Base-by-base conservation (phyloP, 2,888 invertebrate genomes). In the Andrena marginata region DNA sequence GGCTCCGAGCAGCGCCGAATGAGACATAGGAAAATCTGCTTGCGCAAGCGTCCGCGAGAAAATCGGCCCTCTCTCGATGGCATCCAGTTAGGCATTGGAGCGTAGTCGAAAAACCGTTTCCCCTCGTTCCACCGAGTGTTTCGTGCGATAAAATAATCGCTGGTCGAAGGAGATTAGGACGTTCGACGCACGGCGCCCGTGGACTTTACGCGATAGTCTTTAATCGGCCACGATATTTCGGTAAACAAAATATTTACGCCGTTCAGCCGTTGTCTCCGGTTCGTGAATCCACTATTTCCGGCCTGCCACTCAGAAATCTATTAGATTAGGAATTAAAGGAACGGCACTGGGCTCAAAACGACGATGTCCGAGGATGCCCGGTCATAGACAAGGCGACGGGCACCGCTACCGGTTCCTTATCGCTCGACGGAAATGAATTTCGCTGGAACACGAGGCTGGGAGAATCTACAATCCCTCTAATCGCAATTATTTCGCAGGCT, bases 181-280 rank as follows among this genome's bases (percentile, higher is more conserved):
- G 64, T 48, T 79, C 69, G 75, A 84, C 72, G 75, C 70, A 62
- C 80, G 74, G 83, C 83, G 85, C 77, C 77, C 83, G 64, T 83
- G 87, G 84, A 89, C 89, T 87, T 84, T 88, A 80, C 75, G 72
- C 86, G 87, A 83, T 73, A 77, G 65, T 74, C 73, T 75, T 83
- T 85, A 84, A 83, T 82, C 80, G 72, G 48, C 75, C 35, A 35
- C 77, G 69, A 23, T 71, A 63, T 69, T 75, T 71, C 51, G 49
- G 69, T 72, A 77, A 83, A 83, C 77, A 83, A 79, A 80, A 77
- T 79, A 84, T 77, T 77, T 73, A 81, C 77, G 69, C 29, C 20
- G 26, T 33, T 42, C 72, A 51, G 54, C 35, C 63, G 7, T 42
- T 16, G 6, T 33, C 63, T 42, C 54, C 16, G 6, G 5, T 26